phyloP scores from a whole-genome alignment of 2,113 vertebrate genomes.

The Mormyrus iriodes region DNA sequence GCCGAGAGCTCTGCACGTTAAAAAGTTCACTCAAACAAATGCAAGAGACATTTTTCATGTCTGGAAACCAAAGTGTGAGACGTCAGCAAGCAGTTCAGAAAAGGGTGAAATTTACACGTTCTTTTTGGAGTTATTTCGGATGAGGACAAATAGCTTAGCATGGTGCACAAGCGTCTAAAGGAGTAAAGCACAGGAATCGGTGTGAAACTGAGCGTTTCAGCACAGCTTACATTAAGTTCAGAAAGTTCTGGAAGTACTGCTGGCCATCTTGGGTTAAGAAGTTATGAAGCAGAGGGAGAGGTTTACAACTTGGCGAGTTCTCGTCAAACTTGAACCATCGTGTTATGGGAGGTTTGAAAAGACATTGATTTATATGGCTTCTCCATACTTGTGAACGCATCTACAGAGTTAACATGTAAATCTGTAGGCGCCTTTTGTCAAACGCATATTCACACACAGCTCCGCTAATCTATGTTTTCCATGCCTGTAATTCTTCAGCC shows the following conservation, averaged over 20 bases:
- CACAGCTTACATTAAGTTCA: too few species aligned
- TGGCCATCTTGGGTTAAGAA: neutral
- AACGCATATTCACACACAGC: neutral
- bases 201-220: neutral
- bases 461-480: neutral
- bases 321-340: neutral
- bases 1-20: neutral
- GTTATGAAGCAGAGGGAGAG: neutral
- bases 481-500: neutral
- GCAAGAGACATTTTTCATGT: neutral
- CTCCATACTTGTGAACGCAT: neutral
- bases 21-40: neutral
- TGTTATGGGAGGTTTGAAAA: neutral
- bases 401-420: neutral
- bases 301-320: neutral
- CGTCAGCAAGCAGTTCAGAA: neutral
- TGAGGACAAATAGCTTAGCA: neutral
- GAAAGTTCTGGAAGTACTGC: neutral
- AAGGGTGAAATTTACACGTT: neutral
- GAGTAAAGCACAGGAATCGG: neutral
- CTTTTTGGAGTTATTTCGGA: neutral
- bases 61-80: neutral
- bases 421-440: neutral
- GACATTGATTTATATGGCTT: neutral
- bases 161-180: neutral